phyloP scores from a whole-genome alignment of 2,888 invertebrate genomes.

The Tolmerus cingulatus region DNA sequence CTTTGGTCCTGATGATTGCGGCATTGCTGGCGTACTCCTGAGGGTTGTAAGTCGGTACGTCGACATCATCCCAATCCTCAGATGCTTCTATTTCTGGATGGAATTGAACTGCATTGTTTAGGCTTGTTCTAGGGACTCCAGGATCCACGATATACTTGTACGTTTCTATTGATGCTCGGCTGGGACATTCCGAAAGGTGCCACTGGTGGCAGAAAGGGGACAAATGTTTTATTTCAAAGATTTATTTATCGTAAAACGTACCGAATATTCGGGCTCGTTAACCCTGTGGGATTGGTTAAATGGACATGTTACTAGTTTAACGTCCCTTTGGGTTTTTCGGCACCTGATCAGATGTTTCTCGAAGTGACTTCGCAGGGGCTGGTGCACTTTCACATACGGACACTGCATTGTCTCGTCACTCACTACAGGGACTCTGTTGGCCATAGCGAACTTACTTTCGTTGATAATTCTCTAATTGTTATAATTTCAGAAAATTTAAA shows the following conservation, averaged over 20 bases:
- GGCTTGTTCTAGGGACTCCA: not conserved
- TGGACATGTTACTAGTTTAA: slow-evolving; percentile 61
- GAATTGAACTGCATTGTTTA: not conserved
- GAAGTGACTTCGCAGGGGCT: slow-evolving; percentile 64
- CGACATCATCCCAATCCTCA: slow-evolving; percentile 44
- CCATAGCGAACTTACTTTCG: not conserved
- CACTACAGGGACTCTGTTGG: not conserved
- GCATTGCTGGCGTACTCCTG: not conserved
- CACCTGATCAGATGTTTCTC: slow-evolving; percentile 67
- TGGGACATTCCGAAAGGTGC: slow-evolving; percentile 41
- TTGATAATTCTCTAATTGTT: not conserved
- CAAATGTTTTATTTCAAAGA: not conserved
- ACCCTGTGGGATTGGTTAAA: slow-evolving; percentile 66
- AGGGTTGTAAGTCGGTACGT: slow-evolving; percentile 40
- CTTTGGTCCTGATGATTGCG: not conserved
- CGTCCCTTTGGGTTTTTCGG: slow-evolving; percentile 60
- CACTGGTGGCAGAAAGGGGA: not conserved
- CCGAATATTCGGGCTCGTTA: slow-evolving; percentile 61
- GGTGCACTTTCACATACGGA: slow-evolving; percentile 66
- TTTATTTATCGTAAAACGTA: not conserved
- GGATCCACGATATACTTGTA: slow-evolving; percentile 29
- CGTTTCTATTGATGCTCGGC: slow-evolving; percentile 27
- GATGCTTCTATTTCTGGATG: not conserved
- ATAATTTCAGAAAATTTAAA: not conserved
- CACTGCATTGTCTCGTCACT: slow-evolving; percentile 62